Conservation (phyloP, 2,113 vertebrate genomes). For the Numenius arquata region DNA sequence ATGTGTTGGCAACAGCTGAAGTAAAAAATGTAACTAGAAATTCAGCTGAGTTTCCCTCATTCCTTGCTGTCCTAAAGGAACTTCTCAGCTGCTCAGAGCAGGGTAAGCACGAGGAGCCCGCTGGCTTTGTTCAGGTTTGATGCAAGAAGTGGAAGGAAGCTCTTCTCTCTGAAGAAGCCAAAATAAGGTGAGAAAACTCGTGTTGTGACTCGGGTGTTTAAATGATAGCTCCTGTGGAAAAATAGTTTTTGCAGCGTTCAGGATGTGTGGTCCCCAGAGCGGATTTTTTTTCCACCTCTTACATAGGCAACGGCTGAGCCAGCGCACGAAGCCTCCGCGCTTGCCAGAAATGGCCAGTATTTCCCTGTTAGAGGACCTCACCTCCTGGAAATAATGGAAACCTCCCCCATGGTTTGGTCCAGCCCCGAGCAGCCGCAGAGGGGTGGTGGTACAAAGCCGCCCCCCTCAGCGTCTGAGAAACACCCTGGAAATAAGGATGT, state of each 20-base stretch:
- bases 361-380: not conserved
- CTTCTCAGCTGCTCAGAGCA: not conserved
- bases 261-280: not conserved
- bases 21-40: not conserved
- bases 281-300: not conserved
- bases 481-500: not conserved
- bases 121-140: not conserved
- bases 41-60: not conserved
- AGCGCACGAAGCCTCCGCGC: not conserved
- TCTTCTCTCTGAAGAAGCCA: not conserved
- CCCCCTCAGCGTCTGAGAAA: not conserved
- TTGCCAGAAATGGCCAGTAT: not conserved
- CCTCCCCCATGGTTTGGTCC: not conserved
- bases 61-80: not conserved
- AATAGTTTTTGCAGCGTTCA: not conserved
- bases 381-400: not conserved
- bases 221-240: not conserved
- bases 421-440: not conserved
- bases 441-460: not conserved
- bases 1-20: not conserved
- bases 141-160: not conserved
- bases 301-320: not conserved
- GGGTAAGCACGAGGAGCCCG: not conserved
- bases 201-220: not conserved
- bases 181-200: not conserved